Evolutionary conservation across 2,888 invertebrate species (phyloP).

Genomic region (Boloria selene): DNA sequence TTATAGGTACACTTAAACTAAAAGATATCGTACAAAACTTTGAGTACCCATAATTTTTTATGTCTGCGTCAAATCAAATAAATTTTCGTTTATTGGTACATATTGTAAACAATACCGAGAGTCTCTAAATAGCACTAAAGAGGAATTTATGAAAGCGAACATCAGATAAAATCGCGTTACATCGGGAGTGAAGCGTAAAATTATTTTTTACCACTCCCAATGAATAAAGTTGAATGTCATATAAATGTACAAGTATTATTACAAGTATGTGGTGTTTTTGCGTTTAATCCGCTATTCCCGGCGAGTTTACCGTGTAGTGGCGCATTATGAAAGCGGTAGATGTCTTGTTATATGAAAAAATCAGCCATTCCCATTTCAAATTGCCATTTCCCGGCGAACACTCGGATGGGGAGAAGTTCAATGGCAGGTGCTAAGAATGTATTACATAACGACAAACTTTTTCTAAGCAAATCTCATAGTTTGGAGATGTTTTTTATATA

Average conservation of each 20-base stretch:
- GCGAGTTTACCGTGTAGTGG: conserved; percentile 50
- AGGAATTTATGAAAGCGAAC: conserved; percentile 20
- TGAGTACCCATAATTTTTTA: conserved; percentile 4
- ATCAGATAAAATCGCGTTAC: conserved; percentile 18
- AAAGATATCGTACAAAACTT: conserved; percentile 2
- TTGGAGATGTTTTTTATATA: conserved; percentile 10
- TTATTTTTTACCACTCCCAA: conserved; percentile 21
- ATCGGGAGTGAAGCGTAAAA: conserved; percentile 20
- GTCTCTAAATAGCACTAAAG: conserved; percentile 20
- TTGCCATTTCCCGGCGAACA: conserved; percentile 49
- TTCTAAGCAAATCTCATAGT: conserved; percentile 17
- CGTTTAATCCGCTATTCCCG: conserved; percentile 55
- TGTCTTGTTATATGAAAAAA: conserved; percentile 59
- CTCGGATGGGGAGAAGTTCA: conserved; percentile 50
- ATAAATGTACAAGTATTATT: conserved; percentile 19
- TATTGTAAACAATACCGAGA: conserved; percentile 23
- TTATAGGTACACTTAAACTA: conserved; percentile 3
- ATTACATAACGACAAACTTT: conserved; percentile 34
- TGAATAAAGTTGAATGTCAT: conserved; percentile 21
- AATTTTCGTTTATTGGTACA: conserved; percentile 22
- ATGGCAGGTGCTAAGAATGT: conserved; percentile 42
- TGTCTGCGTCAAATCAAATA: conserved; percentile 20
- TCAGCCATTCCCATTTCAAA: conserved; percentile 59
- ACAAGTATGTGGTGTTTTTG: conserved; percentile 32
- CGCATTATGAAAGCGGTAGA: conserved; percentile 52